Evolutionary conservation across 2,888 invertebrate genomes (phyloP).

Genomic region (Xylota sylvarum): DNA sequence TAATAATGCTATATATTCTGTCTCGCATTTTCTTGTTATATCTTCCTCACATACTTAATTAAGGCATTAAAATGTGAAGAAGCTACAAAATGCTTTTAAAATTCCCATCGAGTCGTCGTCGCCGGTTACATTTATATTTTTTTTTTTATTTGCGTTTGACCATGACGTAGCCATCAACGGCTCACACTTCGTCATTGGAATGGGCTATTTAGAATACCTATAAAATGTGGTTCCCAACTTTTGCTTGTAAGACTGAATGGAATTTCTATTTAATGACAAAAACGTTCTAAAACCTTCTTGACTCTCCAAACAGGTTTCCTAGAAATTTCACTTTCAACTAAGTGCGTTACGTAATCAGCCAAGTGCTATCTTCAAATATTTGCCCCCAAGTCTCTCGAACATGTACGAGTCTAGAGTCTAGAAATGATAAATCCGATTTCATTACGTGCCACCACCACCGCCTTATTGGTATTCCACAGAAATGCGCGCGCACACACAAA

Average conservation of each 20-base stretch:
- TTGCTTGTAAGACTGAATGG: too few species aligned
- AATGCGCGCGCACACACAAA: constrained; percentile 47
- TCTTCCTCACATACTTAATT: constrained; percentile 47
- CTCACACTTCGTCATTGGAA: constrained; percentile 50
- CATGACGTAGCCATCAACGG: constrained; percentile 60
- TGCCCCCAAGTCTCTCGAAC: constrained; percentile 13
- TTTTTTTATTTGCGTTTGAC: constrained; percentile 46
- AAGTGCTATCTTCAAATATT: constrained; percentile 38
- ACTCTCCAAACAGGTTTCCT: not conserved
- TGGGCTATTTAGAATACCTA: constrained; percentile 50
- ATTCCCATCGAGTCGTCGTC: constrained; percentile 47
- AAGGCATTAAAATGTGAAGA: constrained; percentile 53
- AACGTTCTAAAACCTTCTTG: constrained; percentile 10
- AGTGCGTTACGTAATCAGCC: constrained; percentile 19
- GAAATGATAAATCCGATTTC: constrained; percentile 55
- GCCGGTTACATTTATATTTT: constrained; percentile 38
- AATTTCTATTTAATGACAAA: not conserved
- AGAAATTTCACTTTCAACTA: constrained; percentile 33
- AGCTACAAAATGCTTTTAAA: constrained; percentile 55
- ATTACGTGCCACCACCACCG: constrained; percentile 42
- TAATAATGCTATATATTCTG: constrained; percentile 12
- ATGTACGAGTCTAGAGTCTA: constrained; percentile 36
- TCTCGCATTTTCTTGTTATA: constrained; percentile 27
- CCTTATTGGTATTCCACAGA: constrained; percentile 73
- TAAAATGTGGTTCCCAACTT: constrained; percentile 43